phyloP scores from a whole-genome alignment of 2,888 invertebrate species.

The Plutella xylostella region DNA sequence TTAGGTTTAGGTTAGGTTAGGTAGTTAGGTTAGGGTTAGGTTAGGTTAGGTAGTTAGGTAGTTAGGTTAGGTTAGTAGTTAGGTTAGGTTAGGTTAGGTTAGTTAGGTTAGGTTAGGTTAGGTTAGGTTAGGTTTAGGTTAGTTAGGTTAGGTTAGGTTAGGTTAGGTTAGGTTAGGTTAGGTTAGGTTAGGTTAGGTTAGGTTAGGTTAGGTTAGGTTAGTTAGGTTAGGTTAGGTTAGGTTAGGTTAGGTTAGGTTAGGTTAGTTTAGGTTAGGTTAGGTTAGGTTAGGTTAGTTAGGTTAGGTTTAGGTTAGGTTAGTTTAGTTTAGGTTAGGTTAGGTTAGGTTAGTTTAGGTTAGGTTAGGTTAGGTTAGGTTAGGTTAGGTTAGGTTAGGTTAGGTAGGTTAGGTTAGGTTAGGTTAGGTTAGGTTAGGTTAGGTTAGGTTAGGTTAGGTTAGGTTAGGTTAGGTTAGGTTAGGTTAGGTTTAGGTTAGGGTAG shows the following conservation, averaged over 20 bases:
- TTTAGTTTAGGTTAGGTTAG: conserved; percentile 7
- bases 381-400: conserved; percentile 7
- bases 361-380: conserved; percentile 7
- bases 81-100: too few species aligned
- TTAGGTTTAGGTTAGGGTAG: conserved; percentile 9
- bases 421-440: conserved; percentile 8
- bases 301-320: conserved; percentile 5
- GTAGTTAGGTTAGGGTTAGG: too few species aligned
- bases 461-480: conserved; percentile 8
- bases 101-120: too few species aligned
- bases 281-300: conserved; percentile 9
- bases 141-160: too few species aligned
- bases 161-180: conserved; percentile 8
- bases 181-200: too few species aligned
- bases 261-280: conserved; percentile 1
- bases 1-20: conserved; percentile 5
- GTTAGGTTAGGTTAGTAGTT: conserved; percentile 8
- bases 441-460: conserved; percentile 6
- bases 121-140: too few species aligned
- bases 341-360: conserved; percentile 7
- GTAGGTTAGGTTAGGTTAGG: conserved; percentile 5
- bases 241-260: too few species aligned
- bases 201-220: conserved; percentile 8
- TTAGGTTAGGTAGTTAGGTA: too few species aligned
- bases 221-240: too few species aligned